Base-by-base conservation (phyloP, 53 echinoderm and acorn worm genomes). In the Paelopatides confundens region DNA sequence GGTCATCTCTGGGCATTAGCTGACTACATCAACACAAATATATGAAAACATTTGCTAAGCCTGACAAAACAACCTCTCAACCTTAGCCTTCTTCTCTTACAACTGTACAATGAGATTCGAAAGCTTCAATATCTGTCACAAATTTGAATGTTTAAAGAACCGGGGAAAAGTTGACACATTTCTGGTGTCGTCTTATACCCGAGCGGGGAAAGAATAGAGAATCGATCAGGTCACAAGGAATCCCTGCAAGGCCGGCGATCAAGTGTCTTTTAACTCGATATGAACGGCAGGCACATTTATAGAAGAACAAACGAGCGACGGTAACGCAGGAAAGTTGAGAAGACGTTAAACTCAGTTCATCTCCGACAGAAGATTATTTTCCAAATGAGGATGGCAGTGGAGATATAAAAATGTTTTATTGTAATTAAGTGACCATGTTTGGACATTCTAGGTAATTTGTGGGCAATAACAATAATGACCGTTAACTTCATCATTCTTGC, bases 1-100 rank as follows among this genome's bases (percentile, higher is more conserved):
- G 78, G 78, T 49, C 53, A 49, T 43, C 18, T 11, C 78, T 78
- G 78, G 52, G 78, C 78, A 78, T 78, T 53, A 53, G 47, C 31
- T 51, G 52, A 78, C 78, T 78, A 78, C 78, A 78, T 78, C 50
- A 78, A 78, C 78, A 78, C 78, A 78, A 78, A 78, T 52, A 78
- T 49, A 51, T 78, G 78, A 78, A 78, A 78, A 78, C 78, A 78
- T 78, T 78, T 49, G 50, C 53, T 50, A 33, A 78, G 78, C 78
- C 78, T 78, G 78, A 78, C 78, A 78, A 78, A 78, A 78, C 78
- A 78, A 78, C 78, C 78, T 78, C 78, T 78, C 51, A 51, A 49
- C 78, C 78, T 53, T 49, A 49, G 12, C 49, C 52, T 26, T 29
- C 78, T 78, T 21, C 32, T 26, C 52, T 78, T 78, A 78, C 78